A percentile compares a stretch with the other conserved stretches of the same genome.
Evolutionary conservation across 1,140 invertebrate genomes (phyloP).

Genomic region (Diplogasteroides magnus): DNA sequence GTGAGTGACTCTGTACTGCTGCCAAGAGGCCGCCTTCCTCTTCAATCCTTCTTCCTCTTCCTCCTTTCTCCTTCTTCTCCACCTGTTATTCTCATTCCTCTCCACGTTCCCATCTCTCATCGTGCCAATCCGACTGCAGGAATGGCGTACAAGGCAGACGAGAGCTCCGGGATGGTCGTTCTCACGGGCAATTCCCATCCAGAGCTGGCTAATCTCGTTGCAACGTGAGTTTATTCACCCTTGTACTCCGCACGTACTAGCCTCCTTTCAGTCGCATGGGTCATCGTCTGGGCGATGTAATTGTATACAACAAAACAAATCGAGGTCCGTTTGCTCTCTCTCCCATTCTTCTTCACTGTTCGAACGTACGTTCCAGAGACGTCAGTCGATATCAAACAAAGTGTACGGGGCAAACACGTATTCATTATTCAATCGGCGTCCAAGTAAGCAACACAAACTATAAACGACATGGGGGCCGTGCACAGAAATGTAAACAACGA

Average conservation of each 20-base stretch:
- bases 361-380: constrained; percentile 31
- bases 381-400: constrained; percentile 41
- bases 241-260: neutral
- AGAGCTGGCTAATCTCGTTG: constrained; percentile 40
- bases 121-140: neutral
- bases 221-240: constrained; percentile 19
- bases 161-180: constrained; percentile 47
- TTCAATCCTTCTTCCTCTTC: neutral
- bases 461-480: neutral
- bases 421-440: constrained; percentile 51
- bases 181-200: constrained; percentile 51
- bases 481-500: constrained; percentile 61
- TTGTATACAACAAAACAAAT: constrained; percentile 53
- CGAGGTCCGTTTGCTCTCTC: neutral
- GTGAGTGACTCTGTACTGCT: no score
- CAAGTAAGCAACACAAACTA: constrained; percentile 23
- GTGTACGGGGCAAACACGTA: constrained; percentile 51
- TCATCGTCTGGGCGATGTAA: constrained; percentile 45
- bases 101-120: neutral
- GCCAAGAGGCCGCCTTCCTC: neutral
- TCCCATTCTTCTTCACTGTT: neutral
- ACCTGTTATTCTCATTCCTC: neutral
- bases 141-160: constrained; percentile 32
- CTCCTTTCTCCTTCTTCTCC: neutral
- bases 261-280: constrained; percentile 42